A percentile compares a stretch with the other conserved stretches of the same genome.
phyloP scores from a whole-genome alignment of 2,797 vertebrate genomes.

The Nannoperca australis region DNA sequence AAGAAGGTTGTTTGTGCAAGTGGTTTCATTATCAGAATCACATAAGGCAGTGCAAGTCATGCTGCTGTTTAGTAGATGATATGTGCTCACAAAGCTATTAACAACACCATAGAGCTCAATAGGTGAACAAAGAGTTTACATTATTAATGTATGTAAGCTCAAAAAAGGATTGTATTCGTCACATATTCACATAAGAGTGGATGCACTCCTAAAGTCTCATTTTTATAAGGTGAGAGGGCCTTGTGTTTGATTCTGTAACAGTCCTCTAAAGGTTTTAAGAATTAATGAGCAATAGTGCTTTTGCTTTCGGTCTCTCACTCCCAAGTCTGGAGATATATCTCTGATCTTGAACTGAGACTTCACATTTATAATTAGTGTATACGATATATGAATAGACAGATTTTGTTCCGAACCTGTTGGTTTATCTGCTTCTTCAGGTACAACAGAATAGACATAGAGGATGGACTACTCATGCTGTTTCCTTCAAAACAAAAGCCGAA shows the following conservation, averaged over 20 bases:
- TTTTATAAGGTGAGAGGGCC: not conserved
- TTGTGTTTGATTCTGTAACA: slow-evolving; percentile 41
- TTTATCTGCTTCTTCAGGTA: not conserved
- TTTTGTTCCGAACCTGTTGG: not conserved
- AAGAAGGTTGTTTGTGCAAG: not conserved
- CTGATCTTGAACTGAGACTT: slow-evolving; percentile 1
- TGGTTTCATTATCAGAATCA: slow-evolving; percentile 1
- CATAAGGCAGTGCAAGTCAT: not conserved
- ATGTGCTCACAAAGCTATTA: not conserved
- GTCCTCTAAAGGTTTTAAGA: slow-evolving; percentile 52
- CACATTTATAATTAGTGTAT: not conserved
- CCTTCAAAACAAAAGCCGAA: slow-evolving; percentile 7
- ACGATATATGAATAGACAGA: not conserved
- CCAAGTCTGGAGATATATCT: slow-evolving; percentile 22
- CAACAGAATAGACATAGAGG: not conserved
- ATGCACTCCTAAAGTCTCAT: not conserved
- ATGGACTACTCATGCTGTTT: not conserved
- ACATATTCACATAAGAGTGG: not conserved
- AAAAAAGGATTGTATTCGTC: not conserved
- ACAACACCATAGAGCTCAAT: not conserved
- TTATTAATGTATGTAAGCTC: not conserved
- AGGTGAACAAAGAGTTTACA: not conserved
- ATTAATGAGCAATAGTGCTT: slow-evolving; percentile 63
- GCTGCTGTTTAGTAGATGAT: not conserved
- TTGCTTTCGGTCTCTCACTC: slow-evolving; percentile 8